These are phyloP conservation scores for Agapostemon virescens DNA, from an alignment of 2,888 invertebrate genomes.

Conservation along the genomic window DNA sequence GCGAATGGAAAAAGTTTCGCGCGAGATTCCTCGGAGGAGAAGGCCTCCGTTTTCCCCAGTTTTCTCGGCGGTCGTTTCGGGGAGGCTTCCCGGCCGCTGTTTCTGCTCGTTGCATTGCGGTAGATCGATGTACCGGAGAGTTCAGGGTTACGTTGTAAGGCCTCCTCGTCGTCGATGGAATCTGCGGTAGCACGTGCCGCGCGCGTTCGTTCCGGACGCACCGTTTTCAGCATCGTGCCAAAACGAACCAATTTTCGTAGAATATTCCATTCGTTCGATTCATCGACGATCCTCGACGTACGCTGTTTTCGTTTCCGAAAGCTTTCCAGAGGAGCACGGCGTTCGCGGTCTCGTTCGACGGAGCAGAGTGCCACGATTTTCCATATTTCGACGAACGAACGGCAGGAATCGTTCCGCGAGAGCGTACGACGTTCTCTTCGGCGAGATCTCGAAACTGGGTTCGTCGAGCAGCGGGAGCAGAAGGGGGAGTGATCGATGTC, in stretches of 20 bases:
- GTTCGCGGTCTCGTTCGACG: too few species aligned
- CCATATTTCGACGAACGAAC: too few species aligned
- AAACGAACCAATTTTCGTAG: too few species aligned
- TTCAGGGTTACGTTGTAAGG: slow-evolving; percentile 66
- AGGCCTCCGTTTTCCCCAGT: background rate
- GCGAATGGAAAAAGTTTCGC: background rate
- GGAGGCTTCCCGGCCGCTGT: slow-evolving; percentile 23
- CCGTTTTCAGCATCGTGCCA: too few species aligned
- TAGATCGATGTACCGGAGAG: slow-evolving; percentile 63
- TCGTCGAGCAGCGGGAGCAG: background rate
- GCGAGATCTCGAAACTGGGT: background rate
- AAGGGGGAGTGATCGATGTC: background rate
- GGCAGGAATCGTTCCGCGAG: too few species aligned
- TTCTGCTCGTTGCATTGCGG: slow-evolving; percentile 44
- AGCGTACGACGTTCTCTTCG: background rate
- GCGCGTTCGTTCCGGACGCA: too few species aligned
- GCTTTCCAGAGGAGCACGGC: too few species aligned
- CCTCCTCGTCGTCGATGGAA: slow-evolving; percentile 48
- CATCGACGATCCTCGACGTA: too few species aligned
- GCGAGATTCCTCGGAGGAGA: background rate
- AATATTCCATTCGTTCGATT: too few species aligned
- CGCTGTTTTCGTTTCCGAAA: too few species aligned
- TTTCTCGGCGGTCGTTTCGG: slow-evolving; percentile 2
- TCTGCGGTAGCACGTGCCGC: slow-evolving; percentile 46
- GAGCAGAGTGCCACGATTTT: too few species aligned